Conservation (phyloP, 2,797 vertebrate species). For the Astyanax mexicanus region DNA sequence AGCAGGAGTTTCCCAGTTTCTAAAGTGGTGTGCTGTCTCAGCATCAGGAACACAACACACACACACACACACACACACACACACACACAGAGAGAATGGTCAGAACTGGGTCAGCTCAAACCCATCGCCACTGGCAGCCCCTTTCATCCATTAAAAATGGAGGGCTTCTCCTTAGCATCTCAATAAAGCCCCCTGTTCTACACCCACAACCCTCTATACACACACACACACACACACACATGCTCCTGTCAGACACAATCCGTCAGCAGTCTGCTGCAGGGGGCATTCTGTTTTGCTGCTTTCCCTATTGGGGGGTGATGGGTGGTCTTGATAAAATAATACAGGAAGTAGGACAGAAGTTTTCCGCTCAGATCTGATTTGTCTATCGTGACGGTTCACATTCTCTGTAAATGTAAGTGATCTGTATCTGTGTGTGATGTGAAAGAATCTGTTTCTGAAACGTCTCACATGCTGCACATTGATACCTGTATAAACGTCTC, state of each 20-base stretch:
- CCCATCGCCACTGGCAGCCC: constrained; percentile 21
- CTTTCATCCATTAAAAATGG: constrained; percentile 44
- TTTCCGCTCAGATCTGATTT: no score
- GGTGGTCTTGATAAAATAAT: background rate
- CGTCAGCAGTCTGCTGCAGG: background rate
- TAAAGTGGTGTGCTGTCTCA: background rate
- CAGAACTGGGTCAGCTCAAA: constrained; percentile 56
- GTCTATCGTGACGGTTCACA: no score
- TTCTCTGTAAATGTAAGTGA: no score
- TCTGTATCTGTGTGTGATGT: no score
- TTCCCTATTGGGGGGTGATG: background rate
- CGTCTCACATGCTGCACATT: no score
- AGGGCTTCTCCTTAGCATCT: constrained; percentile 39
- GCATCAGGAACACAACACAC: background rate
- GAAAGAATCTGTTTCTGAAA: no score
- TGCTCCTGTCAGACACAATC: background rate
- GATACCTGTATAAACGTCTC: no score
- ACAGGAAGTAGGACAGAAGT: background rate
- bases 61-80: background rate
- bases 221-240: background rate
- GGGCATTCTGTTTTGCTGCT: constrained; percentile 7
- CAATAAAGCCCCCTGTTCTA: constrained; percentile 35
- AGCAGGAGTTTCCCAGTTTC: background rate
- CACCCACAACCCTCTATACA: background rate
- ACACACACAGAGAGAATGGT: background rate